A percentile compares a stretch with the other conserved stretches of the same genome.
Evolutionary conservation across 2,113 vertebrate species (phyloP).

Genomic region (Sceloporus undulatus): DNA sequence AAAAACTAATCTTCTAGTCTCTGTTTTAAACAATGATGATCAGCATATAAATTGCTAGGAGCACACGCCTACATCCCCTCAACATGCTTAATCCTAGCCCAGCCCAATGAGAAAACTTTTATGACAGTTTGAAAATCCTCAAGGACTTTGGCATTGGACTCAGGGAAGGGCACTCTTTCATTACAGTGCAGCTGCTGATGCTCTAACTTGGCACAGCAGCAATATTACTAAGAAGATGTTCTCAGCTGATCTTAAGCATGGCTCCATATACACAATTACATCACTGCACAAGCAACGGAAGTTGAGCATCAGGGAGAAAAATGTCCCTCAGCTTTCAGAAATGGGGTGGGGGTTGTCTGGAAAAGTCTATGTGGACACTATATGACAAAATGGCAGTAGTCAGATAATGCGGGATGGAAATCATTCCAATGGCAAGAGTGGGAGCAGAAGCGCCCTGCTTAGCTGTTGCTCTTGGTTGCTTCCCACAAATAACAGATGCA

Average conservation of each 20-base stretch:
- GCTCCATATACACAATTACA: not conserved
- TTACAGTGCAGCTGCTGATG: not conserved
- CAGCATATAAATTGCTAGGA: not conserved
- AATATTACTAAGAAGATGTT: slow-evolving; percentile 10
- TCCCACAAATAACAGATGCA: not conserved
- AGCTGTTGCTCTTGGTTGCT: not conserved
- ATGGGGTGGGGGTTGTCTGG: no score
- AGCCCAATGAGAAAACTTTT: not conserved
- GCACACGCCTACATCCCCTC: no score
- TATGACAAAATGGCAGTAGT: not conserved
- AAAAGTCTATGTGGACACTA: not conserved
- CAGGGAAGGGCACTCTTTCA: not conserved
- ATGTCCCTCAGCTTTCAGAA: not conserved
- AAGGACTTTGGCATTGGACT: not conserved
- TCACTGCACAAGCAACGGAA: not conserved
- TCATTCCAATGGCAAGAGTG: not conserved
- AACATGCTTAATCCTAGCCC: not conserved
- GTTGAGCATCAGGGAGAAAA: not conserved
- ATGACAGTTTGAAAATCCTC: not conserved
- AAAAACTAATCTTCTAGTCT: not conserved
- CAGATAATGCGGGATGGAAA: not conserved
- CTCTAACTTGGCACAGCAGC: not conserved
- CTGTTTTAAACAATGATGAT: not conserved
- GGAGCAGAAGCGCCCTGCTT: not conserved
- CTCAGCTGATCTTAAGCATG: slow-evolving; percentile 4